Conservation (phyloP, 2,113 vertebrate species). For the Bufo bufo region DNA sequence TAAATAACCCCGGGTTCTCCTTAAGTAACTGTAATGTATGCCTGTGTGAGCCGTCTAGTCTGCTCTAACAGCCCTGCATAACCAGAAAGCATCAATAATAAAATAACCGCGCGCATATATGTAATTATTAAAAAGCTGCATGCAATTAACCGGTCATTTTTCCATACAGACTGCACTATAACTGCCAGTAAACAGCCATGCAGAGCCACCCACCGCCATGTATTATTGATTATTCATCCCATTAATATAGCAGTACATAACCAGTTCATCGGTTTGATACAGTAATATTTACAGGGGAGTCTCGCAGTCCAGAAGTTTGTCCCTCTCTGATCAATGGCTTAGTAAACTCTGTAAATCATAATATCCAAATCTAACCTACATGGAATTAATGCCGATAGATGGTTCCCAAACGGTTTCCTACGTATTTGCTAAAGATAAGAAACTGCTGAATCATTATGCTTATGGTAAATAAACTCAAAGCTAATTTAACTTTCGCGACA, state of each 20-base stretch:
- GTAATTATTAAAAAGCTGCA: slow-evolving; percentile 57
- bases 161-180: slow-evolving; percentile 30
- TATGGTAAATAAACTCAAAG: slow-evolving; percentile 25
- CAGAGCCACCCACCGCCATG: background rate
- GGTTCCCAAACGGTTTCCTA: background rate
- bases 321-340: slow-evolving; percentile 19
- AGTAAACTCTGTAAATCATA: slow-evolving; percentile 3
- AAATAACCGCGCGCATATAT: slow-evolving; percentile 44
- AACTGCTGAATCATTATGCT: slow-evolving; percentile 14
- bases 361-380: background rate
- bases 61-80: background rate
- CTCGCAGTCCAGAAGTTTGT: background rate
- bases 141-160: slow-evolving; percentile 46
- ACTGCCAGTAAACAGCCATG: slow-evolving; percentile 41
- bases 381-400: background rate
- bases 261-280: slow-evolving; percentile 30
- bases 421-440: background rate
- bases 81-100: slow-evolving; percentile 57
- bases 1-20: background rate
- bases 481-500: background rate
- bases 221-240: slow-evolving; percentile 21
- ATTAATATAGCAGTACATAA: slow-evolving; percentile 22
- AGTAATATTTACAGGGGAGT: slow-evolving; percentile 45
- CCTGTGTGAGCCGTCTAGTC: slow-evolving; percentile 49
- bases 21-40: slow-evolving; percentile 52